Percentiles rank a stretch among this genome's conserved stretches.
These are phyloP conservation scores for Tadarida brasiliensis DNA, from an alignment of 2,797 vertebrate genomes.

Conservation along the genomic window DNA sequence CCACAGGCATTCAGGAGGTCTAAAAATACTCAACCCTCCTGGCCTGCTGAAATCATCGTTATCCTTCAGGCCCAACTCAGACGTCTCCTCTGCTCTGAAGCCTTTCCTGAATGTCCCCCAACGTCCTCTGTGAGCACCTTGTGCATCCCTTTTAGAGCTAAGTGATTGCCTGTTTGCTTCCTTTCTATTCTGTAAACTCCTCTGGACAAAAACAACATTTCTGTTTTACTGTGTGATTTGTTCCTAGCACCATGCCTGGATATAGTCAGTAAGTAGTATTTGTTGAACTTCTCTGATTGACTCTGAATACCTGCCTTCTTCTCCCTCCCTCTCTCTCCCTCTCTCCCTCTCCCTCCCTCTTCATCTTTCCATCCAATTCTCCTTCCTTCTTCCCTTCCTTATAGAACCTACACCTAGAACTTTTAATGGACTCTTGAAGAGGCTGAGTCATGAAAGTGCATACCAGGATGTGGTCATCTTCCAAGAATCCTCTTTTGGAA, in stretches of 20 bases:
- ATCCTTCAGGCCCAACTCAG: not conserved
- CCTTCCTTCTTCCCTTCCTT: not conserved
- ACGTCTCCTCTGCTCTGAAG: not conserved
- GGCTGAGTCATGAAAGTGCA: not conserved
- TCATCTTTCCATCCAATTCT: not conserved
- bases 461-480: not conserved
- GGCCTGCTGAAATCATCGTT: not conserved
- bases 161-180: not conserved
- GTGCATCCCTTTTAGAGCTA: constrained; percentile 13
- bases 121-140: constrained; percentile 2
- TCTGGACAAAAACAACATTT: not conserved
- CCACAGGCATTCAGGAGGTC: not conserved
- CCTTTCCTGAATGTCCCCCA: not conserved
- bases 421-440: constrained; percentile 2
- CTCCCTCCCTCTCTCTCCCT: rapidly evolving
- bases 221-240: rapidly evolving
- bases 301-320: not conserved
- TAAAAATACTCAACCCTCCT: not conserved
- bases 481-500: not conserved
- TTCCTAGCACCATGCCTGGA: not conserved
- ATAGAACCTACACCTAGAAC: not conserved
- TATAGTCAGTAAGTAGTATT: not conserved
- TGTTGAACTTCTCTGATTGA: not conserved
- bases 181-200: not conserved
- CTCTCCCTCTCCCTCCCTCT: not conserved